phyloP scores from a whole-genome alignment of 1,140 invertebrate species.

The Pseudomyrmex concolor region DNA sequence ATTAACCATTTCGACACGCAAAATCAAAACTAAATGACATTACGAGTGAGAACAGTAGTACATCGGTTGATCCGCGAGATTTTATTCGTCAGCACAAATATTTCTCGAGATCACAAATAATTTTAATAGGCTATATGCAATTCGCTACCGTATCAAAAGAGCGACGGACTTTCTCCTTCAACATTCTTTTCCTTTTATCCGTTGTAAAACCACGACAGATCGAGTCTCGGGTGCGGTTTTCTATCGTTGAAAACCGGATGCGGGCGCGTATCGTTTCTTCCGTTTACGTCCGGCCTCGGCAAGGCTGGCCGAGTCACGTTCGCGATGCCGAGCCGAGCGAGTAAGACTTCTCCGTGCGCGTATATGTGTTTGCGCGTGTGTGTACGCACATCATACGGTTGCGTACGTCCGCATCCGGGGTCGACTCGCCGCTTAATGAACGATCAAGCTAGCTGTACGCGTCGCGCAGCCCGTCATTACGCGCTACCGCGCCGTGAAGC shows the following conservation, averaged over 20 bases:
- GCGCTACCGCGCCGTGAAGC: slow-evolving; percentile 28
- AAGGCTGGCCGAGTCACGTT: slow-evolving; percentile 61
- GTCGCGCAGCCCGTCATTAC: slow-evolving; percentile 62
- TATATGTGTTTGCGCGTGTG: too few relatives aligned
- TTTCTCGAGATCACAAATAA: too few relatives aligned
- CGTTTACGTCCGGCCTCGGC: slow-evolving; percentile 56
- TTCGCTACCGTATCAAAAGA: too few relatives aligned
- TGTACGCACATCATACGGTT: slow-evolving; percentile 44
- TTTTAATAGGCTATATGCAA: too few relatives aligned
- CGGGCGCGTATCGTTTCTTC: slow-evolving; percentile 65
- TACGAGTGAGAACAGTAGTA: background rate
- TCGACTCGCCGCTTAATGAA: slow-evolving; percentile 67
- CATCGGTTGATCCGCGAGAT: too few relatives aligned
- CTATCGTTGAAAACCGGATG: slow-evolving; percentile 65
- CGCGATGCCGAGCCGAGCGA: background rate
- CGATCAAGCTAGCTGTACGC: slow-evolving; percentile 65
- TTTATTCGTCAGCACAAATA: too few relatives aligned
- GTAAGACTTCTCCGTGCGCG: background rate
- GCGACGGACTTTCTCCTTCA: background rate
- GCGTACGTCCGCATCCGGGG: slow-evolving; percentile 66
- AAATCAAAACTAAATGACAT: background rate
- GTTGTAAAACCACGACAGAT: background rate
- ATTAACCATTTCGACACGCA: background rate
- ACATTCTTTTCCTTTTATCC: background rate
- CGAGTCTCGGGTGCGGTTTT: background rate